Evolutionary conservation across 2,888 invertebrate genomes (phyloP).

Genomic region (Hololepta plana): DNA sequence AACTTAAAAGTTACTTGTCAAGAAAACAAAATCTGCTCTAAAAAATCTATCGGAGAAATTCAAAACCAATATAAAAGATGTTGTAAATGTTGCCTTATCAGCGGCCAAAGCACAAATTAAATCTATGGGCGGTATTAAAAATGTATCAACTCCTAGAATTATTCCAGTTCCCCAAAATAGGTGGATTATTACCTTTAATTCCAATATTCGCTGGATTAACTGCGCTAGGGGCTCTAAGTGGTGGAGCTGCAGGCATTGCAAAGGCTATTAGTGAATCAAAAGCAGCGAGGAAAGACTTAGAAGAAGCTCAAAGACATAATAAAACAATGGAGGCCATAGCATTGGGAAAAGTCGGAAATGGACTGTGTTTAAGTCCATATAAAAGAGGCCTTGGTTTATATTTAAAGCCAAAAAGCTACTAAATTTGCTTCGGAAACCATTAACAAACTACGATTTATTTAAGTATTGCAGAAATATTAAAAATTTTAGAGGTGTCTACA

Average conservation of each 20-base stretch:
- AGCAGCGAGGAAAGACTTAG: conserved; percentile 10
- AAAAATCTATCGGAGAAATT: too few relatives aligned
- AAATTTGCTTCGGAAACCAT: conserved; percentile 11
- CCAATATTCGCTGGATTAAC: conserved; percentile 14
- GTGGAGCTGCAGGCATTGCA: conserved; percentile 13
- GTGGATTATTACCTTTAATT: conserved; percentile 14
- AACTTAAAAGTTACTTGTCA: too few relatives aligned
- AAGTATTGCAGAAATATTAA: conserved; percentile 10
- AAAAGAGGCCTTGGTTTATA: conserved; percentile 13
- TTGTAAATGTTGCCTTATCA: conserved; percentile 5
- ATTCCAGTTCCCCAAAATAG: conserved; percentile 10
- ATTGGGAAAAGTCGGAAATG: conserved; percentile 13
- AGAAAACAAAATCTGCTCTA: neutral
- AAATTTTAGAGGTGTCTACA: conserved; percentile 15
- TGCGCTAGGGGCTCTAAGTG: conserved; percentile 12
- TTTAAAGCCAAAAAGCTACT: conserved; percentile 11
- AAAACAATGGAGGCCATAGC: conserved; percentile 14
- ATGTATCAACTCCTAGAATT: conserved; percentile 5
- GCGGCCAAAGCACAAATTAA: conserved; percentile 6
- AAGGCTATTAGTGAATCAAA: conserved; percentile 14
- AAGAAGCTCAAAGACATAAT: conserved; percentile 15
- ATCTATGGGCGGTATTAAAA: conserved; percentile 6
- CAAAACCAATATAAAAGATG: too few relatives aligned
- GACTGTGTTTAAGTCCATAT: conserved; percentile 12
- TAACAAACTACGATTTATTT: conserved; percentile 12